Base-by-base conservation (phyloP, 2,113 vertebrate species). In the Telmatochromis sp. region DNA sequence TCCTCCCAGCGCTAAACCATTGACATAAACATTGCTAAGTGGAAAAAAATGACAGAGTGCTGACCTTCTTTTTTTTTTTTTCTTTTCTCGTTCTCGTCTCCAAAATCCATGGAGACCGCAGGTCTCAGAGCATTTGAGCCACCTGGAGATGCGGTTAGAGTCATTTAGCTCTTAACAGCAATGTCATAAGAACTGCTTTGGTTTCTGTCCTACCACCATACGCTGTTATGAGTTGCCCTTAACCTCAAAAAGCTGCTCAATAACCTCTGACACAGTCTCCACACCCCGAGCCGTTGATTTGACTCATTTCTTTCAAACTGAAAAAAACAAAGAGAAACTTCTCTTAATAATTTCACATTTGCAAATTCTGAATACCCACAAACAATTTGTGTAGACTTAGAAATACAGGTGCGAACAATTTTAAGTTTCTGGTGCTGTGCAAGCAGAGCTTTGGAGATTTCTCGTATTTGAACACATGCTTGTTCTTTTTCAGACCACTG, bases 21-120 rank as follows among this genome's bases (percentile, higher is more conserved):
- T 94, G 93, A 95, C 92, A 95, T 93, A 94, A 96, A 96, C 96
- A 95, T 92, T 91, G 90, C 91, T 86, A 87, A 92, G 92, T 92
- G 95, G 95, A 96, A 96, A 95, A 91, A 94, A 95, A 86, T 82
- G 92, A 88, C 94, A 90, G 28, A 79, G 83, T 17, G 1, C 19
- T 95, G 94, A 94, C 92, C 94, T 86, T 90, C 87, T 80, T 51
- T n/a, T 68, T 81, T 82, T 80, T 80, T 80, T 31, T 78, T 14
- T 13, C 8, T 55, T 37, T 68, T 81, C 63, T 88, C 26, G 8
- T 86, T 51, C 42, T 19, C 17, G 17, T 51, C 63, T 84, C 51
- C 53, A 73, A 15, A 93, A 92, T 83, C 65, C 37, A 68, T 35
- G 75, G 86, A 88, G 55, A 68, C 9, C 65, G n/a, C 85, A 88